Evolutionary conservation across 2,888 invertebrate genomes (phyloP), one percentile per base, ranked within the genome.

Genomic region (Nematopogon swammerdamellus): DNA sequence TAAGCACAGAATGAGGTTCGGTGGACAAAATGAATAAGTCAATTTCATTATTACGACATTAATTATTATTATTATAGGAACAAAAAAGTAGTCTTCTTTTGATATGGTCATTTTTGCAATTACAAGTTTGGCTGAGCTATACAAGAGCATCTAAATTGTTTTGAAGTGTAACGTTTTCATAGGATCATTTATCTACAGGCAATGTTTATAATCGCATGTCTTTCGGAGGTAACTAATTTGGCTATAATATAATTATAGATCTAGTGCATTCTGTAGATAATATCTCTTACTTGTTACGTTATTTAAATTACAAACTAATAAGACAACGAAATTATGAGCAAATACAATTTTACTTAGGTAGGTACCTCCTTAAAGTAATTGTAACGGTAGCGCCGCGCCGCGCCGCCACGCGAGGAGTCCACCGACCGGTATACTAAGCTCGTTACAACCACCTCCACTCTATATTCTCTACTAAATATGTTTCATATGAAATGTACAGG

Each of bases 381-480:
- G 36, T 14, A 14, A 14, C 36, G 36, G 10, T 10, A 4, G 8
- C 36, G 36, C 6, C 36, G 36, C 6, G 25, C 25, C 5, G 25
- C 25, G 8, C 25, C 25, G n/a, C n/a, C n/a, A n/a, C n/a, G n/a
- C n/a, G n/a, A n/a, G n/a, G n/a, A n/a, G n/a, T n/a, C n/a, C n/a
- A n/a, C n/a, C n/a, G n/a, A n/a, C n/a, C n/a, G n/a, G n/a, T n/a
- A n/a, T 36, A 36, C 36, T 36, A 36, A 36, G 36, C 36, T 36
- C 36, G 11, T 14, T 4, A 36, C n/a, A n/a, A n/a, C n/a, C n/a
- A n/a, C n/a, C n/a, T n/a, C n/a, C n/a, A n/a, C n/a, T n/a, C 44
- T 44, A 44, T 19, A 44, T 44, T 44, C 18, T 44, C 44, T 44
- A 44, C 44, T 11, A 44, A 44, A 44, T 44, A 44, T 44, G 11